These are phyloP conservation scores for Amphiduros pacificus DNA, from an alignment of 2,888 invertebrate genomes.

Conservation along the genomic window DNA sequence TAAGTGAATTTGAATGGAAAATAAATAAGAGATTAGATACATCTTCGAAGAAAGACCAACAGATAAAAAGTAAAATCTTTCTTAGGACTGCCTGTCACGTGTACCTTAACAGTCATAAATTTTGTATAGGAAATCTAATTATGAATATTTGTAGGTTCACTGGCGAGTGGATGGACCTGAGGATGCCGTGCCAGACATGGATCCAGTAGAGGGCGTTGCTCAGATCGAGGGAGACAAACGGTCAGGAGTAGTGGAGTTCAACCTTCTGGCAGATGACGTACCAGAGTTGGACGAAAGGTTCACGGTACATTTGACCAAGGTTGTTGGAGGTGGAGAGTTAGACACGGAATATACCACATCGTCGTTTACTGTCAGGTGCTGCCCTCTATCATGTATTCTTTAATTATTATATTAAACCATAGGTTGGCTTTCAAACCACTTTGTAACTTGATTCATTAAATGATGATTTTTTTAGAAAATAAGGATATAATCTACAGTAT, in stretches of 20 bases:
- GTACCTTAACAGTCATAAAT: background rate
- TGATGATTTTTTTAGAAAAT: too few relatives aligned
- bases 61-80: too few relatives aligned
- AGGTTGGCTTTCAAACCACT: background rate
- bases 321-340: conserved; percentile 55
- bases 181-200: conserved; percentile 35
- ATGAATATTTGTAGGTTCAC: conserved; percentile 33
- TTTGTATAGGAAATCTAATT: background rate
- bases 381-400: too few relatives aligned
- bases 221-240: conserved; percentile 37
- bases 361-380: conserved; percentile 48
- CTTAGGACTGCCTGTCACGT: too few relatives aligned
- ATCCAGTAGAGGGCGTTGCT: conserved; percentile 41
- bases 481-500: too few relatives aligned
- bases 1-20: too few relatives aligned
- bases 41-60: too few relatives aligned
- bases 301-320: conserved; percentile 35
- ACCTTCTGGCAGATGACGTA: conserved; percentile 44
- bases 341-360: conserved; percentile 39
- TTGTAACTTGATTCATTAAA: too few relatives aligned
- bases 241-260: conserved; percentile 39
- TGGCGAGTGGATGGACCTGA: conserved; percentile 45
- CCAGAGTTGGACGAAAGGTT: conserved; percentile 52
- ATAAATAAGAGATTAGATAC: too few relatives aligned
- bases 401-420: too few relatives aligned